Evolutionary conservation across 2,797 vertebrate species (phyloP).

Genomic region (Sebastes flavidus): DNA sequence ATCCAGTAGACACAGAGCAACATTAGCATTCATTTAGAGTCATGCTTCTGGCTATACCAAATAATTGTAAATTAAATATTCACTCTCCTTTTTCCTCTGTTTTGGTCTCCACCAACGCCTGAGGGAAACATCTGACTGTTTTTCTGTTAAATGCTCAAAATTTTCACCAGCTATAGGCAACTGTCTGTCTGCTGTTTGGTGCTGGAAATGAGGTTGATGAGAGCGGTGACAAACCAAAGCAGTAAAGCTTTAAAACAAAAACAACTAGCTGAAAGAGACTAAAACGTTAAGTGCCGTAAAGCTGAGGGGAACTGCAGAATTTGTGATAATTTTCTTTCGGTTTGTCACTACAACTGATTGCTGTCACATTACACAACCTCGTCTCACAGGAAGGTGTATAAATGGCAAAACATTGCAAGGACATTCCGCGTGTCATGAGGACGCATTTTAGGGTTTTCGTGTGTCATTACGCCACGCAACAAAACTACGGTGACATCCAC

Average conservation of each 20-base stretch:
- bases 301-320: too few relatives aligned
- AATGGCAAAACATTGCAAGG: rapidly evolving
- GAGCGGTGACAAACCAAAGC: too few relatives aligned
- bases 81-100: not conserved
- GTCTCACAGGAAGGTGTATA: too few relatives aligned
- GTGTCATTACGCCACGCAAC: too few relatives aligned
- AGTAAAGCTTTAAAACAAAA: too few relatives aligned
- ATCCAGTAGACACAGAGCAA: not conserved
- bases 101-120: not conserved
- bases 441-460: too few relatives aligned
- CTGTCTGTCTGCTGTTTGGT: not conserved
- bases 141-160: not conserved
- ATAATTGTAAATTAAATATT: not conserved
- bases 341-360: not conserved
- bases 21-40: not conserved
- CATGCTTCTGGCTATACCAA: not conserved
- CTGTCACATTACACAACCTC: not conserved
- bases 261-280: too few relatives aligned
- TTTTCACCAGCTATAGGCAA: not conserved
- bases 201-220: not conserved
- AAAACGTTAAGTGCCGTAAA: rapidly evolving
- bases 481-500: too few relatives aligned
- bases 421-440: rapidly evolving
- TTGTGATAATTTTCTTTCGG: not conserved
- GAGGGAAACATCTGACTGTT: not conserved